Percentiles rank a stretch among this genome's conserved stretches.
phyloP scores from a whole-genome alignment of 2,113 vertebrate genomes.

The Cavia aperea region DNA sequence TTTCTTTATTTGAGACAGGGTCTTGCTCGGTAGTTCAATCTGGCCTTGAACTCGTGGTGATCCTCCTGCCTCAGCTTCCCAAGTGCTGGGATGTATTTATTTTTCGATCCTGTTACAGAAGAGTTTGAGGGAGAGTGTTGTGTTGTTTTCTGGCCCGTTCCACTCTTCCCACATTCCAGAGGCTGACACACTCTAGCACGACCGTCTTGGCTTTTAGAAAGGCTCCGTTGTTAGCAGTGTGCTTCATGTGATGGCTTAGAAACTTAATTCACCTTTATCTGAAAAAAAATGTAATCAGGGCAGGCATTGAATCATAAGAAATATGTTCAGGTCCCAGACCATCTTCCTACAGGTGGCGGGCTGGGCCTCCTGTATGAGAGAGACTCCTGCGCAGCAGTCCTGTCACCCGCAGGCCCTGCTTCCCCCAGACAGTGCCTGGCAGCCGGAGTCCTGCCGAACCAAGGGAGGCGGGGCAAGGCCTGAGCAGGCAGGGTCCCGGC shows the following conservation, averaged over 20 bases:
- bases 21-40: too few relatives aligned
- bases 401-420: too few relatives aligned
- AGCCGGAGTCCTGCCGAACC: not conserved
- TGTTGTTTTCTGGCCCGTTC: not conserved
- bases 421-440: not conserved
- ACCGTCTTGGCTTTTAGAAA: not conserved
- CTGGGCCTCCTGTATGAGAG: too few relatives aligned
- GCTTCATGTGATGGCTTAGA: not conserved
- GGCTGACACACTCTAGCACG: not conserved
- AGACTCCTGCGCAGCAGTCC: too few relatives aligned
- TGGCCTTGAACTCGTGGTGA: too few relatives aligned
- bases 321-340: not conserved
- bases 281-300: not conserved
- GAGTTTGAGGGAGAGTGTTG: not conserved
- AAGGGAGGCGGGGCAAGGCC: not conserved
- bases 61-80: too few relatives aligned
- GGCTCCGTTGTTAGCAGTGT: not conserved
- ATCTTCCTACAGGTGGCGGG: not conserved
- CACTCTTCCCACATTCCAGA: not conserved
- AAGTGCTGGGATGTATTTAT: not conserved
- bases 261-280: not conserved
- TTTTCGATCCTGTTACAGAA: not conserved
- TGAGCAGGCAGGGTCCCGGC: not conserved
- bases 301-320: not conserved
- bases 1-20: too few relatives aligned